Evolutionary conservation across 2,888 invertebrate genomes (phyloP).

Genomic region (Hipparchia semele): DNA sequence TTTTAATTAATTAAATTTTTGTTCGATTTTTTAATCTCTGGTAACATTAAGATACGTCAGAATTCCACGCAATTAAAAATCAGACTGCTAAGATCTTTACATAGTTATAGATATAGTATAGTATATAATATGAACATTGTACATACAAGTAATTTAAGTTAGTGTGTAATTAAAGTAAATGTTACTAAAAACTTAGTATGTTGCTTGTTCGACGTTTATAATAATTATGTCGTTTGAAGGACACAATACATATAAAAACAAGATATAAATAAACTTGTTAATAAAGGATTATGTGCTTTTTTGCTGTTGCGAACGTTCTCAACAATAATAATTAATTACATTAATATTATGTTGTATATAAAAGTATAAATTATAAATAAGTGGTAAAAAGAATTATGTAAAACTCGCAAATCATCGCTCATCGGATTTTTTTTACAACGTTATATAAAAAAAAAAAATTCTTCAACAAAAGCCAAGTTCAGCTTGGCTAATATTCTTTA

Average conservation of each 20-base stretch:
- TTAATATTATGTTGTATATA: not conserved
- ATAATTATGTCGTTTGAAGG: slow-evolving; percentile 18
- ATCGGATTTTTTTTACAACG: no score
- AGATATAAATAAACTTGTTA: slow-evolving; percentile 25
- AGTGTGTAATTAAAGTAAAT: not conserved
- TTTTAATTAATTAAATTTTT: no score
- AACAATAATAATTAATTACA: slow-evolving; percentile 1
- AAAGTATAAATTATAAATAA: not conserved
- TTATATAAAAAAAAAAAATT: no score
- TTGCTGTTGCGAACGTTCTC: slow-evolving; percentile 17
- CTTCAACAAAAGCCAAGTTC: no score
- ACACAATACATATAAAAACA: slow-evolving; percentile 10
- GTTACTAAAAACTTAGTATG: not conserved
- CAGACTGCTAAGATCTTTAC: no score
- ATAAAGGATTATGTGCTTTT: slow-evolving; percentile 19
- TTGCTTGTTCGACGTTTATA: slow-evolving; percentile 3
- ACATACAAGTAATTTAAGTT: not conserved
- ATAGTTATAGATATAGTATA: no score
- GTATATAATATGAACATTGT: no score
- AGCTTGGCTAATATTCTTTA: no score
- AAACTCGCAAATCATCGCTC: not conserved
- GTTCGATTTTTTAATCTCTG: no score
- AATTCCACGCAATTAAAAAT: no score
- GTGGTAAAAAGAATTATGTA: not conserved
- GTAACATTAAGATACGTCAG: no score